Percentiles rank a stretch among this genome's conserved stretches.
Evolutionary conservation across 2,113 vertebrate species (phyloP).

Genomic region (Climacteris rufus): DNA sequence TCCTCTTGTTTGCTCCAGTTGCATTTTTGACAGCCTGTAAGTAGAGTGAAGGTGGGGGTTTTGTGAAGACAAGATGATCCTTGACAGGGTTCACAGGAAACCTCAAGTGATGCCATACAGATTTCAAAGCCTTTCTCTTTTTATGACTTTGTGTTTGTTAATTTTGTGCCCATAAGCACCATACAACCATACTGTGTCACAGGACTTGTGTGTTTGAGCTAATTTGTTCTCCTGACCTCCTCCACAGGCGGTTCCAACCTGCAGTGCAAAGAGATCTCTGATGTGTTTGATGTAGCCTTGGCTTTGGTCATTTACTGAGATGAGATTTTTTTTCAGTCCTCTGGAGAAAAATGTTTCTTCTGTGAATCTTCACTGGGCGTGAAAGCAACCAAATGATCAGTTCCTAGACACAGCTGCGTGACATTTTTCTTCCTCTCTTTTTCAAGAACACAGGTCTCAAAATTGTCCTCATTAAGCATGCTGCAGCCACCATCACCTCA

Average conservation of each 20-base stretch:
- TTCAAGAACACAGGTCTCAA: neutral
- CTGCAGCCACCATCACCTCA: neutral
- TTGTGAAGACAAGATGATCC: neutral
- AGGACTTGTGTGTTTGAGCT: neutral
- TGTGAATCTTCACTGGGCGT: neutral
- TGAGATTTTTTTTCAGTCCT: neutral
- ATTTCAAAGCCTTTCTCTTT: neutral
- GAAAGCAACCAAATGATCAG: neutral
- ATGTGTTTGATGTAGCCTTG: neutral
- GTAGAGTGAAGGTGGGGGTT: neutral
- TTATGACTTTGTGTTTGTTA: neutral
- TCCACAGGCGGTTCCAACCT: neutral
- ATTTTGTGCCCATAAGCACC: neutral
- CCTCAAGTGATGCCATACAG: accelerated
- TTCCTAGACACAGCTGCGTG: neutral
- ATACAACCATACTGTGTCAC: neutral
- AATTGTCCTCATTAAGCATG: neutral
- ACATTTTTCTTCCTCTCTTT: neutral
- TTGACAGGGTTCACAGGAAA: neutral
- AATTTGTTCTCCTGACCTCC: neutral
- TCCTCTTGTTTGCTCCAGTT: neutral
- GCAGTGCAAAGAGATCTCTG: neutral
- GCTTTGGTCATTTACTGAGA: neutral
- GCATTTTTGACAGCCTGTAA: neutral
- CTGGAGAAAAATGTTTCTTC: neutral